Base-by-base conservation (phyloP, 2,888 invertebrate genomes). In the Ditula angustiorana region DNA sequence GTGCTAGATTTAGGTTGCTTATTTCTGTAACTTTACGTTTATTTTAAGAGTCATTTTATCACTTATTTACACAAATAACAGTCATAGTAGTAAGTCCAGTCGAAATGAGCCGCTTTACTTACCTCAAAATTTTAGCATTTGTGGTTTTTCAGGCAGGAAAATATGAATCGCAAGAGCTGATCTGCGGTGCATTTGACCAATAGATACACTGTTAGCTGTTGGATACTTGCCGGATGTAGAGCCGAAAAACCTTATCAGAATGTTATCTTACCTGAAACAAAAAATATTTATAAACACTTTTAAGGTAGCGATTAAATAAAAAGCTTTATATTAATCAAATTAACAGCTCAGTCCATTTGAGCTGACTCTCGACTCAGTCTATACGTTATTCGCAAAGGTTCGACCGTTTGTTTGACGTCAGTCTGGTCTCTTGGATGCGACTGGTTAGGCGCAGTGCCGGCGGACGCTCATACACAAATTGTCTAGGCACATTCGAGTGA, bases 401-500 rank as follows among this genome's bases (percentile, higher is more conserved):
- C n/a, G 41, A 33, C 44, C 30, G n/a, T 57, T 57, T 41, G 41
- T 30, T 30, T 33, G 24, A 33, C 33, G 49, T 19, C 53, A 26
- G 28, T 33, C 41, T 41, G 30, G 44, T 61, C 65, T 53, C 64
- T 65, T 66, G 68, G 63, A 69, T 63, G 60, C 62, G 67, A 64
- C 63, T 68, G 71, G 71, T 71, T 69, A 70, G 71, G 71, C 74
- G 73, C 67, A 70, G 74, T 52, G 70, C 70, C 67, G 73, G 71
- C 71, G 63, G 71, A 71, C 71, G 75, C 71, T 75, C 68, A 67
- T 68, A 71, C 68, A 68, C 74, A 71, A n/a, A 77, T 74, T 76
- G 74, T 78, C 74, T 74, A 71, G 70, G 66, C 68, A 74, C 73
- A 80, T 76, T 76, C 72, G 72, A 73, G 71, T 67, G 70, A 70